A percentile compares a stretch with the other conserved stretches of the same genome.
These are phyloP conservation scores for Poliocrania exsul DNA, from an alignment of 2,797 vertebrate genomes.

Conservation along the genomic window DNA sequence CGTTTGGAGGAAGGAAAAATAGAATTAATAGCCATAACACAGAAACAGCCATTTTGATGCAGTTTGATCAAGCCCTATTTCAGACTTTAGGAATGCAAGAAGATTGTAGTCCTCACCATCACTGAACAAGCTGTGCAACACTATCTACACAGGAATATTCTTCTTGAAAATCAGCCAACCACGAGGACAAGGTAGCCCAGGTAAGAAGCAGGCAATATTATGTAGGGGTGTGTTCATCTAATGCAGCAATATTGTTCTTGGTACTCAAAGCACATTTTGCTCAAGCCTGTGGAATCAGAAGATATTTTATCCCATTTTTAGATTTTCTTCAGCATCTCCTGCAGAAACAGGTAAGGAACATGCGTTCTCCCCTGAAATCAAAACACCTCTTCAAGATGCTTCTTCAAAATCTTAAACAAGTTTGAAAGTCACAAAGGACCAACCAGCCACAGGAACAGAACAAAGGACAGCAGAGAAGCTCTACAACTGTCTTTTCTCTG, in stretches of 20 bases:
- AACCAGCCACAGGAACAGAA: neutral
- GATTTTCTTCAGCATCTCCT: neutral
- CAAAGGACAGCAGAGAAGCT: neutral
- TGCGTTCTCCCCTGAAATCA: neutral
- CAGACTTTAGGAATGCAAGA: neutral
- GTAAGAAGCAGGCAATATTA: neutral
- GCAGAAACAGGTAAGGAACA: neutral
- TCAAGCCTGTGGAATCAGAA: neutral
- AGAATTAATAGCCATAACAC: neutral
- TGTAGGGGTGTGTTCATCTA: neutral
- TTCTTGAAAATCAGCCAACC: neutral
- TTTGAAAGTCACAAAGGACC: neutral
- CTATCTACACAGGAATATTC: neutral
- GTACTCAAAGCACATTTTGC: neutral
- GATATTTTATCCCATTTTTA: neutral
- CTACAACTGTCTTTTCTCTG: neutral
- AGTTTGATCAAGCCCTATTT: neutral
- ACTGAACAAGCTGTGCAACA: neutral
- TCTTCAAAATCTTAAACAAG: neutral
- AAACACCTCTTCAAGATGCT: neutral
- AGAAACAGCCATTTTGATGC: neutral
- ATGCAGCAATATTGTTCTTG: neutral
- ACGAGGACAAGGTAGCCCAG: neutral
- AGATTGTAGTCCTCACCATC: neutral
- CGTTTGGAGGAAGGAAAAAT: fast-evolving